Evolutionary conservation across 2,113 vertebrate species (phyloP), one percentile per base, ranked within the genome.

Genomic region (Hydropotes inermis): DNA sequence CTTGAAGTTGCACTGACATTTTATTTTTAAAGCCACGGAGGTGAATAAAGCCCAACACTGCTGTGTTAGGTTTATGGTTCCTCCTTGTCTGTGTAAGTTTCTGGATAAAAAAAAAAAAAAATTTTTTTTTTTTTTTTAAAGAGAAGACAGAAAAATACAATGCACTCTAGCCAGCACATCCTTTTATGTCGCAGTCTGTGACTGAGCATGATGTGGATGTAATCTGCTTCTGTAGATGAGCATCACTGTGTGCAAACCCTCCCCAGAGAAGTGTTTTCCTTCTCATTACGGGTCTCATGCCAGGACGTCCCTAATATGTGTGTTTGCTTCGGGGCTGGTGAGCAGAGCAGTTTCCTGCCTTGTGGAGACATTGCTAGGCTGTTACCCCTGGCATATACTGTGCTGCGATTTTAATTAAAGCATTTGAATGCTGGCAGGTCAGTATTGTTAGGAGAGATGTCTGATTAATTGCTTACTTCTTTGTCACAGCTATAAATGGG

Each of bases 401-500:
- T 95, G 98, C 98, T 92, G 97, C 95, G 97, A 98, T 99, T 99
- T 99, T 99, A 99, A 99, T 98, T 98, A 98, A 98, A 98, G 98
- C 97, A 98, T 99, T 98, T 98, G 98, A 98, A 99, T 98, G 96
- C 97, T 99, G 98, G 98, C 98, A 98, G 98, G 98, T 98, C 98
- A 98, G 98, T 91, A 97, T 97, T 97, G 98, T 98, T 97, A 96
- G 98, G 97, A 98, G 98, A 97, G 98, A 98, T 99, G 97, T 98
- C 98, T 98, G 98, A 99, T 98, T 99, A 99, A 99, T 99, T 99
- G 99, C 98, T 98, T 98, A 98, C 98, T 98, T 98, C 98, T 98
- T 98, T 98, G 89, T 98, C 97, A 98, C 95, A 97, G 97, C 97
- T 98, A 87, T 86, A 98, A 98, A 97, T 96, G 98, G 98, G 97